phyloP scores from a whole-genome alignment of 2,888 invertebrate species.

The Fabriciana adippe region DNA sequence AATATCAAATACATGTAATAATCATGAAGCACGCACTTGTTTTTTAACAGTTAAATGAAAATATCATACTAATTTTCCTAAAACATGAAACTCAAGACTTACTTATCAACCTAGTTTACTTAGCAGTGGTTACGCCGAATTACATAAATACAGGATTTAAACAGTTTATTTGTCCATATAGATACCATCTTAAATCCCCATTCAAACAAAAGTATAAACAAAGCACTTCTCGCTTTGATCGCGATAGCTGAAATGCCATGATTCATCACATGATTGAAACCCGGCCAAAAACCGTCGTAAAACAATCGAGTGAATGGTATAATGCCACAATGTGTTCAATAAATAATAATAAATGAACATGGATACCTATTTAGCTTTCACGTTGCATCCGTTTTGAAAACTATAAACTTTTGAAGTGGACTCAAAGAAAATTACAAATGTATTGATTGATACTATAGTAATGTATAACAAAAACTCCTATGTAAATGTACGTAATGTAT shows the following conservation, averaged over 20 bases:
- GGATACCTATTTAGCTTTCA: conserved; percentile 39
- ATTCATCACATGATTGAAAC: conserved; percentile 53
- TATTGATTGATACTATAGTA: too few species aligned
- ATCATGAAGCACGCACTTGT: too few species aligned
- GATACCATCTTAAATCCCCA: conserved; percentile 17
- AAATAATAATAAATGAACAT: conserved; percentile 41
- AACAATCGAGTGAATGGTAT: conserved; percentile 44
- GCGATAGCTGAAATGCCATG: conserved; percentile 38
- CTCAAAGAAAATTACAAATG: conserved; percentile 34
- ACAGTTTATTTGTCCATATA: conserved; percentile 6
- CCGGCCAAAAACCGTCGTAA: conserved; percentile 49
- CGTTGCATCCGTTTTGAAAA: conserved; percentile 42
- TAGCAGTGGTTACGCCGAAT: not conserved
- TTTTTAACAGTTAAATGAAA: too few species aligned
- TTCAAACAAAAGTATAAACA: conserved; percentile 32
- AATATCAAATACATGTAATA: too few species aligned
- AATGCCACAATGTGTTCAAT: conserved; percentile 38
- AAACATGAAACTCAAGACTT: too few species aligned
- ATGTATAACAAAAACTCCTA: too few species aligned
- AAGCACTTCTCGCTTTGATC: conserved; percentile 33
- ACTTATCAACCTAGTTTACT: not conserved
- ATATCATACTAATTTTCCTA: too few species aligned
- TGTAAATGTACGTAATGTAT: too few species aligned
- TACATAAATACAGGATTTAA: not conserved
- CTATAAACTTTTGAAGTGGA: conserved; percentile 45